Evolutionary conservation across 1,140 invertebrate species (phyloP), one percentile per base, ranked within the genome.

Genomic region (Drepana arcuata): DNA sequence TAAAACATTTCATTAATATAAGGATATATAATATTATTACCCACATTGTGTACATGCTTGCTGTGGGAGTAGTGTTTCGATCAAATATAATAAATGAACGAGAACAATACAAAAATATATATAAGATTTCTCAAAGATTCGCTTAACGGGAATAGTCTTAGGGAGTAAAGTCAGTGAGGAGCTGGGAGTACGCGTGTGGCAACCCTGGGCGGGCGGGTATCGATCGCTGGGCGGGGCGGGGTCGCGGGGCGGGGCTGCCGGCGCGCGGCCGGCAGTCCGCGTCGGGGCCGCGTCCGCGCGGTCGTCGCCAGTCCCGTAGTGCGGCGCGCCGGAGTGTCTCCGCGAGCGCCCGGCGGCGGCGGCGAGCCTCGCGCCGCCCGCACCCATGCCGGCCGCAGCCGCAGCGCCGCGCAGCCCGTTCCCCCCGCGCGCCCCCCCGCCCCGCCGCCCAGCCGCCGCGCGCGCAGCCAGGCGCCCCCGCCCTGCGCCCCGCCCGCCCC

Each of bases 361-460:
- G 65, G 71, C 64, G 66, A 74, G 67, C 67, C 63, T 68, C 67
- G 70, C 65, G 63, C 65, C 67, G 65, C 67, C 65, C 62, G 61
- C 60, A 47, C 49, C 46, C 45, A 66, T 63, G 57, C 59, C 52
- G 54, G 60, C 62, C 56, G 48, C 55, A 52, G 53, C 47, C 53
- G 62, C 62, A 52, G 44, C 50, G 54, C 29, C 47, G 38, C 54
- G 41, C 52, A 40, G 42, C 60, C 52, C 51, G 47, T 48, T 40
- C 38, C 43, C 60, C 52, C 52, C 43, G 46, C 55, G 47, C 54
- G 54, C 57, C 61, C 48, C 60, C 52, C 46, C 56, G 32, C 48
- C 26, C 45, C 41, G 34, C 48, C 48, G 43, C 18, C 43, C 31
- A 44, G 43, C 35, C 46, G 44, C 53, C 34, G 40, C 46, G 39